Evolutionary conservation across 2,113 vertebrate species (phyloP).

Genomic region (Lipotes vexillifer): DNA sequence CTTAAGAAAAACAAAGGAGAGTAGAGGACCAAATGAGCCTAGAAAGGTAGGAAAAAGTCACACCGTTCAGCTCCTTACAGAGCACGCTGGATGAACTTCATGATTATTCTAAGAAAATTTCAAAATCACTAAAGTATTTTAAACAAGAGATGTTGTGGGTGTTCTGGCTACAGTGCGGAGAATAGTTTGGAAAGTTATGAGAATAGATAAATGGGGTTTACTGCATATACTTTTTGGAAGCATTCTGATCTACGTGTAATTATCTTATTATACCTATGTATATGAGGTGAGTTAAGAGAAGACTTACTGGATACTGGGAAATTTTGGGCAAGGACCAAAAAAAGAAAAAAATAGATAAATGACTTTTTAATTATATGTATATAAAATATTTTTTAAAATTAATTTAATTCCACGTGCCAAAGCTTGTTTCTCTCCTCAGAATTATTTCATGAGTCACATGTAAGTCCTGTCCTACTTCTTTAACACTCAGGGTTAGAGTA

Average conservation of each 20-base stretch:
- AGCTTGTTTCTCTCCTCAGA: neutral
- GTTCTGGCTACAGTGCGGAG: neutral
- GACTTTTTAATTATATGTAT: neutral
- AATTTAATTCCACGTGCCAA: neutral
- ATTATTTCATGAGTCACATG: neutral
- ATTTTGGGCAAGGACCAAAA: neutral
- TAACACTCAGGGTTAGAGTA: neutral
- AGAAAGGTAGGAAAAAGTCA: neutral
- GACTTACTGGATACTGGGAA: neutral
- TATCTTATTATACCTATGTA: neutral
- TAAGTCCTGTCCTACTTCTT: neutral
- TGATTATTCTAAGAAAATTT: constrained; percentile 7
- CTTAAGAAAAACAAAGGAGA: neutral
- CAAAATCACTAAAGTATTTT: neutral
- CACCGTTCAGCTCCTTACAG: neutral
- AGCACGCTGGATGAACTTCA: neutral
- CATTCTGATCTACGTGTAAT: neutral
- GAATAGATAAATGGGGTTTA: neutral
- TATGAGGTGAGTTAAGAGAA: neutral
- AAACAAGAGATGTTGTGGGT: neutral
- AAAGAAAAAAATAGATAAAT: neutral
- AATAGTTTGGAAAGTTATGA: constrained; percentile 11
- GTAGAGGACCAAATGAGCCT: neutral
- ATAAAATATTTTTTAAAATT: neutral
- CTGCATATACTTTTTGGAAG: neutral